Conservation (phyloP, 2,888 invertebrate species). For the Ochropacha duplaris region DNA sequence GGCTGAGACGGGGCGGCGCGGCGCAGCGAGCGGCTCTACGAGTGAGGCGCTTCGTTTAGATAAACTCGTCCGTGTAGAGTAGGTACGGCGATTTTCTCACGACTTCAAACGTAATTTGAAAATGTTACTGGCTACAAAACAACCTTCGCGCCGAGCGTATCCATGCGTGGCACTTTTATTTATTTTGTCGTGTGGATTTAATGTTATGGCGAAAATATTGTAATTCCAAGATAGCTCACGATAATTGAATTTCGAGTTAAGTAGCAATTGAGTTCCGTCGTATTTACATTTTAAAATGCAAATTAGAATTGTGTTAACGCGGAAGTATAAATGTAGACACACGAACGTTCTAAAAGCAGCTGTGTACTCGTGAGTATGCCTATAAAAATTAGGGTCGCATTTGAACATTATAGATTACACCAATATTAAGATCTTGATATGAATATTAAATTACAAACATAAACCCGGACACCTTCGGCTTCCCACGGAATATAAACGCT, state of each 20-base stretch:
- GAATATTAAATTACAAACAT: constrained; percentile 52
- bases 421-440: constrained; percentile 34
- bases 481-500: constrained; percentile 51
- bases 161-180: constrained; percentile 20
- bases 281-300: neutral
- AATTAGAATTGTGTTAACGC: neutral
- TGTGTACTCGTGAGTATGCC: neutral
- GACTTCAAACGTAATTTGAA: constrained; percentile 44
- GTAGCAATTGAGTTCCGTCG: constrained; percentile 9
- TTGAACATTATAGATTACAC: constrained; percentile 21
- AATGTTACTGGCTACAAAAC: constrained; percentile 31
- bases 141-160: constrained; percentile 21
- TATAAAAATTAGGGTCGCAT: constrained; percentile 14
- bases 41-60: constrained; percentile 39
- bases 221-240: constrained; percentile 14
- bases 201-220: constrained; percentile 11
- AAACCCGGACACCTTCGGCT: constrained; percentile 36
- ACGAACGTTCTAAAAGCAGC: constrained; percentile 12
- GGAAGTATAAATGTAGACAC: neutral
- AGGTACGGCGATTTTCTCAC: constrained; percentile 36
- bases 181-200: constrained; percentile 20
- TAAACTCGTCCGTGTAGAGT: constrained; percentile 30
- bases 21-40: constrained; percentile 7
- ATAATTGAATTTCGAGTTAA: constrained; percentile 26
- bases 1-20: constrained; percentile 6